phyloP scores from a whole-genome alignment of 2,113 vertebrate species.

The Ptyas mucosa region DNA sequence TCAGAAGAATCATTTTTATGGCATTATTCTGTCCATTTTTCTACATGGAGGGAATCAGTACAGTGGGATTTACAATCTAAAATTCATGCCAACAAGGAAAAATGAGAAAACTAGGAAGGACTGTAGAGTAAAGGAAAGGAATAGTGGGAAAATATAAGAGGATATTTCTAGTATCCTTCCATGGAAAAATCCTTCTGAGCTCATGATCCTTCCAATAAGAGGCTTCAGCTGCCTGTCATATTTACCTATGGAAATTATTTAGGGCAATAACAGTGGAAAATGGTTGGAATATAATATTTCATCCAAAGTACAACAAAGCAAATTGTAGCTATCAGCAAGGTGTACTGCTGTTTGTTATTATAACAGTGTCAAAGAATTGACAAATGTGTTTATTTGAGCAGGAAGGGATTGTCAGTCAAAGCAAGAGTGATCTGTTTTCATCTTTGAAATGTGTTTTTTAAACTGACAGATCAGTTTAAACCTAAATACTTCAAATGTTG shows the following conservation, averaged over 20 bases:
- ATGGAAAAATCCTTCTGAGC: not conserved
- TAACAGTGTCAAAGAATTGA: not conserved
- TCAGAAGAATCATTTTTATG: not conserved
- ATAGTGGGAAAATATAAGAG: not conserved
- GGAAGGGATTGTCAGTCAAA: not conserved
- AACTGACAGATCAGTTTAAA: not conserved
- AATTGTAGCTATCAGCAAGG: not conserved
- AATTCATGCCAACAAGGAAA: not conserved
- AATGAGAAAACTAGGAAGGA: not conserved
- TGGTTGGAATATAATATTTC: not conserved
- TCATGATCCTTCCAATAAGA: not conserved
- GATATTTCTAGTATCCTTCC: not conserved
- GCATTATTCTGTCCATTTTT: not conserved
- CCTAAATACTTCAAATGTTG: not conserved
- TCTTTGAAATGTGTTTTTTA: not conserved
- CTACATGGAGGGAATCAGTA: not conserved
- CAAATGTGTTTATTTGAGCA: not conserved
- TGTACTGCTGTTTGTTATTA: not conserved
- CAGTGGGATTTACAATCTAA: not conserved
- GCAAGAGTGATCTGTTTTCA: not conserved
- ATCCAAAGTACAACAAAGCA: not conserved
- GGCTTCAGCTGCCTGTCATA: not conserved
- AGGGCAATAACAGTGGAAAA: not conserved
- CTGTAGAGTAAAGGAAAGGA: not conserved
- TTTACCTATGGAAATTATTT: not conserved